Evolutionary conservation across 2,888 invertebrate genomes (phyloP), one percentile per base, ranked within the genome.

Genomic region (Lobophora halterata): DNA sequence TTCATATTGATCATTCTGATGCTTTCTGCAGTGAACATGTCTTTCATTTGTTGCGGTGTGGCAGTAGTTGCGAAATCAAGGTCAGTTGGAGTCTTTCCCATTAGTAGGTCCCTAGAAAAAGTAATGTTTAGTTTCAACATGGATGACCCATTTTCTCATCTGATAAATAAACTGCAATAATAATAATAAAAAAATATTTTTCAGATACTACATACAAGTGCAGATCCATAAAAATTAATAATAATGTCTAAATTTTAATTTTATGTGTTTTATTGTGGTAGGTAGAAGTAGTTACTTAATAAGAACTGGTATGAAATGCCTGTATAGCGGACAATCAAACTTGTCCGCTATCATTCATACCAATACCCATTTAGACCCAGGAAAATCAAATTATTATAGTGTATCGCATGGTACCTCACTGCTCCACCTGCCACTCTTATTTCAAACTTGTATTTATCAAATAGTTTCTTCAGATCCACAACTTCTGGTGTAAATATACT

Each of bases 31-130:
- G 85, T 91, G 66, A 99, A 98, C 93, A 99, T 96, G 18, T 92
- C 90, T 71, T 97, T 97, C 98, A 99, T 98, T 86, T 99, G 90
- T 7, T 92, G 89, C 0, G 99, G 99, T 0, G 98, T 99, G 4
- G 99, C 99, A 7, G 94, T 95, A 3, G 99, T 98, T 0, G 99
- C 99, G 88, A 99, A 98, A 82, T 99, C 99, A 29, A 99, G 83
- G 80, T 99, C 99, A 65, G 93, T 93, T 1, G 98, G 97, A 52
- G 85, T 80, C 30, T 90, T 90, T 2, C 91, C 91, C 90, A 93
- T 90, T n/a, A 97, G 71, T 14, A 97, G 85, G 75, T 97, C 97
- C 50, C 96, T 91, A 53, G 1, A 71, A 66, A 39, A 20, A 17
- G 25, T 10, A 5, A 31, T 18, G 12, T 23, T 10, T 21, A 8